Percentiles rank a stretch among this genome's conserved stretches.
These are phyloP conservation scores for Pristis pectinata DNA, from an alignment of 2,797 vertebrate genomes.

Conservation along the genomic window DNA sequence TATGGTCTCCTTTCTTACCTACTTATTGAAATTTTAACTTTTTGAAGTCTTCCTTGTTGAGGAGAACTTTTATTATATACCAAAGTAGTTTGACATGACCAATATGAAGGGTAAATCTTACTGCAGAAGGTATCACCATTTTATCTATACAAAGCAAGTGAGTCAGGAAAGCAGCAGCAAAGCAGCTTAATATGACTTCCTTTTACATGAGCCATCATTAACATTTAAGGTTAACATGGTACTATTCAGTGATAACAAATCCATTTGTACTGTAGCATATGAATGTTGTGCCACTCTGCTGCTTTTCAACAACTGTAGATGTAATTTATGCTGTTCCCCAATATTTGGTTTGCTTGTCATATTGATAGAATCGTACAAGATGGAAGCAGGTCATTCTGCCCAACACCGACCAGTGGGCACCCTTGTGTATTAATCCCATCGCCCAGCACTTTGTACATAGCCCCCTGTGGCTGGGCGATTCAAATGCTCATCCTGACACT, in stretches of 20 bases:
- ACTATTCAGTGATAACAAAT: not conserved
- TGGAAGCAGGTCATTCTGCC: too few relatives aligned
- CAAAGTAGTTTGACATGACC: not conserved
- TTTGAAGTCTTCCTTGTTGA: not conserved
- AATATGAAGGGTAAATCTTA: not conserved
- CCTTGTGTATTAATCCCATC: too few relatives aligned
- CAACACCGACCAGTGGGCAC: too few relatives aligned
- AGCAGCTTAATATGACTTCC: not conserved
- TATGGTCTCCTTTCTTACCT: not conserved
- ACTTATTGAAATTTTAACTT: not conserved
- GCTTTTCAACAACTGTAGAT: not conserved
- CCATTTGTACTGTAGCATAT: not conserved
- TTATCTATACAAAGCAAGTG: not conserved
- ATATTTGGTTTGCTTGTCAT: not conserved
- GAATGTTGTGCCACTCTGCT: not conserved
- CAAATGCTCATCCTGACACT: too few relatives aligned
- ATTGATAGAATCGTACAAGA: too few relatives aligned
- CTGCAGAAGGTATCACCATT: not conserved
- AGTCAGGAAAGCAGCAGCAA: not conserved
- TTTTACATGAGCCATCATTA: not conserved
- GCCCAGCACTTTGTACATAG: too few relatives aligned
- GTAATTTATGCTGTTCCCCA: not conserved
- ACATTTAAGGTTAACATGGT: not conserved
- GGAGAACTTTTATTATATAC: not conserved
- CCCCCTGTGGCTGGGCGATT: too few relatives aligned